phyloP scores from a whole-genome alignment of 1,140 invertebrate species.

The Drosophila sp. region DNA sequence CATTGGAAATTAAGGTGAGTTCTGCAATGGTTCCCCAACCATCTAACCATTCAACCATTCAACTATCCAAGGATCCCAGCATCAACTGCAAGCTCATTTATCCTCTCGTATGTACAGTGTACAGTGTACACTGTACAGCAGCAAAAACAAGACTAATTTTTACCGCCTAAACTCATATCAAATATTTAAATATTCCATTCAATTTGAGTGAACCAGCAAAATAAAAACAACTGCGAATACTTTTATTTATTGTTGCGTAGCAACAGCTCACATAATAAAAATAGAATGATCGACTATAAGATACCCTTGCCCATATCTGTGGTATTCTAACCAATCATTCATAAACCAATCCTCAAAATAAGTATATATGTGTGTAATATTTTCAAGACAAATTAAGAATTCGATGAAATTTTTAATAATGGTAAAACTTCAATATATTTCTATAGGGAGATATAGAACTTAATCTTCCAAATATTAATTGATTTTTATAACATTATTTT shows the following conservation, averaged over 20 bases:
- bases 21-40: constrained; percentile 21
- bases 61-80: background rate
- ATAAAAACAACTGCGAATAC: background rate
- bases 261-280: background rate
- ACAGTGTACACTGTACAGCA: no score
- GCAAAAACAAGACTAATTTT: background rate
- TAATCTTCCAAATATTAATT: no score
- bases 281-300: background rate
- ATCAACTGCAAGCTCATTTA: constrained; percentile 16
- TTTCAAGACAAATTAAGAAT: no score
- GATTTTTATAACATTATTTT: no score
- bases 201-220: constrained; percentile 13
- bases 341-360: no score
- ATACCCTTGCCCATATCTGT: background rate
- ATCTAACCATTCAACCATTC: no score
- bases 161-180: constrained; percentile 8
- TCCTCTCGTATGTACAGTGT: background rate
- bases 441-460: no score
- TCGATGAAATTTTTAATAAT: no score
- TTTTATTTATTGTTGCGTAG: background rate
- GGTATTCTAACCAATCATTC: no score
- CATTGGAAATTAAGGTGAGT: constrained; percentile 87
- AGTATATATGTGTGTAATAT: no score
- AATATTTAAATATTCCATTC: constrained; percentile 41
- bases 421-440: no score